Base-by-base conservation (phyloP, 2,888 invertebrate species). In the Erannis defoliaria region DNA sequence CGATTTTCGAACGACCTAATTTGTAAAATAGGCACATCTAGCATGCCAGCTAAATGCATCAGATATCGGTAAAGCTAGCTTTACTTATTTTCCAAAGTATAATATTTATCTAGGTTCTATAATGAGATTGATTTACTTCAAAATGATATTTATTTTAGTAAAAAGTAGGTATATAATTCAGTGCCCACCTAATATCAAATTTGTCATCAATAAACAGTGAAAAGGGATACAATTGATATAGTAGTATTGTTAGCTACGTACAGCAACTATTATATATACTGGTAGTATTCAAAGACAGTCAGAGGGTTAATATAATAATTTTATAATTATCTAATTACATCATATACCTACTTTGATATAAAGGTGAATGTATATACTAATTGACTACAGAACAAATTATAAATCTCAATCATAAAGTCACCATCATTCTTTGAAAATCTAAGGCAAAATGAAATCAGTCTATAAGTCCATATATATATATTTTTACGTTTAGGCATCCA, bases 371-470 rank as follows among this genome's bases (percentile, higher is more conserved):
- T 40, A 16, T 67, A 67, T 60, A 65, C 51, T 71, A 72, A 72
- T 70, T 72, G 72, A 72, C 70, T 68, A 66, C 62, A 68, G 50
- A 66, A 62, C 56, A 62, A 62, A 68, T 37, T 26, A 62, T 64
- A 55, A 58, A 19, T 23, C 14, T 58, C 43, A 43, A 57, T 59
- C 64, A 59, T 21, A 60, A 53, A 61, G 23, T 58, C 23, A 59
- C 37, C 55, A 53, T 31, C 43, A 49, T 12, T 31, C 43, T 54
- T 12, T 59, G 59, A 54, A 63, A 55, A 53, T 70, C 66, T 70
- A 80, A 78, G 78, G 77, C 76, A 72, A 79, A 81, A 75, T 68
- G 68, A 81, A 77, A 65, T 81, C 81, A 82, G 81, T 81, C 81
- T 78, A 78, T 80, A 75, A 60, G 61, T 68, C 8, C 6, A 6